Conservation (phyloP, 1,140 invertebrate species). For the Camponotus pennsylvanicus region DNA sequence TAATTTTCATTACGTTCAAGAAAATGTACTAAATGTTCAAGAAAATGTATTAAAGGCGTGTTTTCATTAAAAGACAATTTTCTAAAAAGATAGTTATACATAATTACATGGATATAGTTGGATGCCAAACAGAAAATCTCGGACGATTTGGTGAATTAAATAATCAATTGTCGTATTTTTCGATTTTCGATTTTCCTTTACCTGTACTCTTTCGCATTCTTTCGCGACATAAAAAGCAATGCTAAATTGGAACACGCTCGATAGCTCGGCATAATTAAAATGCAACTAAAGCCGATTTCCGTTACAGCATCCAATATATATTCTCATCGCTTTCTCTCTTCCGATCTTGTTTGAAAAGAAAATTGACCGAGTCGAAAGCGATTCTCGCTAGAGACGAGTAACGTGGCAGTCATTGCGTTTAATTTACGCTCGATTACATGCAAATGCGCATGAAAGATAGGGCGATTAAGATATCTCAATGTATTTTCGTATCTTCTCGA, state of each 20-base stretch:
- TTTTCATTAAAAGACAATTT: not conserved
- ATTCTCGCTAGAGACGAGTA: constrained; percentile 18
- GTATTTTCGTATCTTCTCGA: constrained; percentile 34
- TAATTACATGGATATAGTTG: not conserved
- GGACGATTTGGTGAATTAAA: constrained; percentile 8
- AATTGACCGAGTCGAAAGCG: constrained; percentile 47
- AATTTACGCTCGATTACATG: constrained; percentile 49
- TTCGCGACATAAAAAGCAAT: not conserved
- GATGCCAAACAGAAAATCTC: not conserved
- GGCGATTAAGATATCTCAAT: constrained; percentile 17
- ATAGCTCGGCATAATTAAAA: constrained; percentile 45
- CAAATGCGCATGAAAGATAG: constrained; percentile 22
- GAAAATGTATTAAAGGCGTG: not conserved
- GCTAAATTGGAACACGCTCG: not conserved
- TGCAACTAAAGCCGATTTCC: constrained; percentile 44
- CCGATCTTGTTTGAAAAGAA: constrained; percentile 12
- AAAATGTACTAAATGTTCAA: not conserved
- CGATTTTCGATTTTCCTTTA: no score
- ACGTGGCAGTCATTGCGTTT: constrained; percentile 12
- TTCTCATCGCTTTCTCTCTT: not conserved
- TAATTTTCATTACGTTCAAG: not conserved
- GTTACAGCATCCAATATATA: constrained; percentile 15
- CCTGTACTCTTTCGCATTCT: not conserved
- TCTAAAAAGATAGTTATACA: not conserved
- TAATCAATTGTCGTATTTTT: not conserved